Conservation (phyloP, 2,888 invertebrate genomes). For the Gortyna flavago region DNA sequence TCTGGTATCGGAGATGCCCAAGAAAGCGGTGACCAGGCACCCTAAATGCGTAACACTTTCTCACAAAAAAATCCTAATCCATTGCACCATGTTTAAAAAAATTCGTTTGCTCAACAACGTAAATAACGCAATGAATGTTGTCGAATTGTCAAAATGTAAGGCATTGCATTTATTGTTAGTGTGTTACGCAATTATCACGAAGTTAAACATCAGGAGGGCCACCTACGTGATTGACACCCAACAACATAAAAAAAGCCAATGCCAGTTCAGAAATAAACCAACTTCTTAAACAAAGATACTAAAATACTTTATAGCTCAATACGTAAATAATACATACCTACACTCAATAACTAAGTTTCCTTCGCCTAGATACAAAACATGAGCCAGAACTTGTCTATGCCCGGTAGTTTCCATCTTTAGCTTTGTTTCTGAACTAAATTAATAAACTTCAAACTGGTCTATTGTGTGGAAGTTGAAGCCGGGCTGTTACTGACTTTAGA, state of each 20-base stretch:
- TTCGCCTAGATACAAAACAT: constrained; percentile 18
- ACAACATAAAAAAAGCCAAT: not conserved
- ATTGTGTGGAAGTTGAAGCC: constrained; percentile 4
- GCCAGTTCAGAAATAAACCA: no score
- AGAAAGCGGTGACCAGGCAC: no score
- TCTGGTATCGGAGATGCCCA: no score
- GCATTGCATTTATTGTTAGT: no score
- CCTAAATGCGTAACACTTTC: no score
- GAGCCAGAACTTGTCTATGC: constrained; percentile 10
- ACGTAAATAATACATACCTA: constrained; percentile 1
- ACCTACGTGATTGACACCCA: not conserved
- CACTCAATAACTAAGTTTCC: constrained; percentile 14
- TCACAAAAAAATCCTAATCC: no score
- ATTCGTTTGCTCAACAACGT: no score
- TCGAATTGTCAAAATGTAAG: no score
- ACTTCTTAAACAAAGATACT: not conserved
- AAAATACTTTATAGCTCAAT: not conserved
- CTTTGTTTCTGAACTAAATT: constrained; percentile 32
- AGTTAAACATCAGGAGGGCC: no score
- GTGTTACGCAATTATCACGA: no score
- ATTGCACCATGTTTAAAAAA: no score
- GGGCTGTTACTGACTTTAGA: not conserved
- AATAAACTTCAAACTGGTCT: constrained; percentile 39
- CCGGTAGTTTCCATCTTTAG: constrained; percentile 18
- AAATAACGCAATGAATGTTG: no score